A percentile compares a stretch with the other conserved stretches of the same genome.
phyloP scores from a whole-genome alignment of 2,113 vertebrate genomes.

The Deroptyus accipitrinus region DNA sequence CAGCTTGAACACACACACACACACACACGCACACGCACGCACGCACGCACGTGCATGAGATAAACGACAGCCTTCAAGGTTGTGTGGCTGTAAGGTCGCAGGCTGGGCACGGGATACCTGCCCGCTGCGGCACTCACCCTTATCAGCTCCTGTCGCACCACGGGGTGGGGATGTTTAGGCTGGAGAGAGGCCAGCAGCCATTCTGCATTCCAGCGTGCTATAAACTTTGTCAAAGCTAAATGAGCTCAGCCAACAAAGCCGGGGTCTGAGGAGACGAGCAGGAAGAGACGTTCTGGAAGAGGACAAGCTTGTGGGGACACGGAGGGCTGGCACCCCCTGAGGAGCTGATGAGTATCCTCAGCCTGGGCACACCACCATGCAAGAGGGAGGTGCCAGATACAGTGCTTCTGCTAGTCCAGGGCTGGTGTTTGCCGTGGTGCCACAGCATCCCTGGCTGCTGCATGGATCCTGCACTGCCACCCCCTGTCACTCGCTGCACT shows the following conservation, averaged over 20 bases:
- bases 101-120: conserved; percentile 59
- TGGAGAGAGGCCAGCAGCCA: conserved; percentile 60
- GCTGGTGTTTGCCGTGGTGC: neutral
- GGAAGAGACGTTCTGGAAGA: conserved; percentile 12
- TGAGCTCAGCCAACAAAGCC: conserved; percentile 44
- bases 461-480: neutral
- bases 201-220: conserved; percentile 47
- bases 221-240: conserved; percentile 45
- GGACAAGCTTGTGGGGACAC: neutral
- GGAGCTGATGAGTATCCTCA: neutral
- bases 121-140: conserved; percentile 16
- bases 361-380: fast-evolving
- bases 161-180: conserved; percentile 66
- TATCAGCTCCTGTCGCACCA: conserved; percentile 51
- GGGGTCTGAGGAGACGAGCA: neutral
- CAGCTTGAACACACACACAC: neutral
- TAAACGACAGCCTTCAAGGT: conserved; percentile 44
- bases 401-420: neutral
- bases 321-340: fast-evolving
- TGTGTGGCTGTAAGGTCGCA: neutral
- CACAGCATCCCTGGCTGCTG: neutral
- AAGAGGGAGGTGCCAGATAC: neutral
- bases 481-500: no score
- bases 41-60: neutral
- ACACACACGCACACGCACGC: neutral